Evolutionary conservation across 2,113 vertebrate genomes (phyloP).

Genomic region (Agelaius phoeniceus): DNA sequence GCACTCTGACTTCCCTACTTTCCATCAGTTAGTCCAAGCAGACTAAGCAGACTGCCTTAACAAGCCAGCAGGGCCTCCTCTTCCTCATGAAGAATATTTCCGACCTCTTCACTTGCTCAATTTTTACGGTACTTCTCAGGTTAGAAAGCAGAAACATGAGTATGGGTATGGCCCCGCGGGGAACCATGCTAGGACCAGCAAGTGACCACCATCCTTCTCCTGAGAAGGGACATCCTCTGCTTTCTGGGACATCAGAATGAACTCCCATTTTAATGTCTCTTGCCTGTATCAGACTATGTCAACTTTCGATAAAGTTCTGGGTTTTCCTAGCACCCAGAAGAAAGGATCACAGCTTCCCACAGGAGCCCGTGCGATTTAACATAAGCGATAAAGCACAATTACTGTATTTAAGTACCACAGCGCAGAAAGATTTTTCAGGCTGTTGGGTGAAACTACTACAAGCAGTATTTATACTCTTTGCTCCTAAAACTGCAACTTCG

Average conservation of each 20-base stretch:
- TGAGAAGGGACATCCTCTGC: not conserved
- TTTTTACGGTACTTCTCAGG: not conserved
- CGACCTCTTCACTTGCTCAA: not conserved
- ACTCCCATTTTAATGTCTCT: not conserved
- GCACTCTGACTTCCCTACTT: not conserved
- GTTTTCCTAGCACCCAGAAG: not conserved
- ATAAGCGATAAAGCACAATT: not conserved
- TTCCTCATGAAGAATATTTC: not conserved
- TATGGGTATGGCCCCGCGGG: accelerated
- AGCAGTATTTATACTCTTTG: accelerated
- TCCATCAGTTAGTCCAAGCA: not conserved
- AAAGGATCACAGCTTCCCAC: not conserved
- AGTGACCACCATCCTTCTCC: accelerated
- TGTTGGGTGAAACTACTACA: not conserved
- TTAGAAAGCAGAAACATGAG: accelerated
- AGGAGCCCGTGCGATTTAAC: not conserved
- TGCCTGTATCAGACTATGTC: not conserved
- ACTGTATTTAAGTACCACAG: not conserved
- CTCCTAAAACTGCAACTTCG: not conserved
- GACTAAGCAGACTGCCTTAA: not conserved
- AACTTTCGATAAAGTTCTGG: not conserved
- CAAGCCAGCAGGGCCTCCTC: not conserved
- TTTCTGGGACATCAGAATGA: not conserved
- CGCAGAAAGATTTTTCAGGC: not conserved
- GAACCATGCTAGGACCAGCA: accelerated